These are phyloP conservation scores for Cecropterus lyciades DNA, from an alignment of 1,140 invertebrate genomes.

Conservation along the genomic window DNA sequence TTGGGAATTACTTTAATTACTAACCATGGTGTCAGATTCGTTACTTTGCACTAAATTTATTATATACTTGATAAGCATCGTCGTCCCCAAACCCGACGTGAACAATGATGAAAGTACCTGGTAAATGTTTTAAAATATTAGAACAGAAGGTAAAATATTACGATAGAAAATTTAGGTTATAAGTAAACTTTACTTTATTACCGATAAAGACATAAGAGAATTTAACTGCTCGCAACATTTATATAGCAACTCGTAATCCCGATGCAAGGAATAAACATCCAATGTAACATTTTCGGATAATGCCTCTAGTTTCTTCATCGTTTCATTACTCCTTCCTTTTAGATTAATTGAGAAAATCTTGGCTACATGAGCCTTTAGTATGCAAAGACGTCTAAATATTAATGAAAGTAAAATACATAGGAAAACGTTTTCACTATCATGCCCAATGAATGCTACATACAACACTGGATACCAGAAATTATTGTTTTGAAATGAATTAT, in stretches of 20 bases:
- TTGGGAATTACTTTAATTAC: neutral
- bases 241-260: constrained; percentile 55
- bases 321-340: constrained; percentile 17
- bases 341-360: constrained; percentile 39
- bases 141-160: too few species aligned
- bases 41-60: too few species aligned
- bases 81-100: too few species aligned
- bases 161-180: too few species aligned
- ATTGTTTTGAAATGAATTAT: neutral
- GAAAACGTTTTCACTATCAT: constrained; percentile 4
- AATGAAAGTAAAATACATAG: neutral
- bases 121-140: too few species aligned
- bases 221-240: constrained; percentile 58
- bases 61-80: too few species aligned
- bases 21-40: too few species aligned
- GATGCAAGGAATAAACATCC: constrained; percentile 49
- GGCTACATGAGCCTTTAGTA: constrained; percentile 46
- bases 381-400: neutral
- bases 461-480: neutral
- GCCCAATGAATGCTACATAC: neutral
- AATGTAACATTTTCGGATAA: constrained; percentile 44
- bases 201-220: constrained; percentile 55
- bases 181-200: too few species aligned
- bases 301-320: constrained; percentile 39
- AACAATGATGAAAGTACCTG: too few species aligned